These are phyloP conservation scores for Calliphora vomitoria DNA, from an alignment of 2,888 invertebrate genomes.

Conservation along the genomic window DNA sequence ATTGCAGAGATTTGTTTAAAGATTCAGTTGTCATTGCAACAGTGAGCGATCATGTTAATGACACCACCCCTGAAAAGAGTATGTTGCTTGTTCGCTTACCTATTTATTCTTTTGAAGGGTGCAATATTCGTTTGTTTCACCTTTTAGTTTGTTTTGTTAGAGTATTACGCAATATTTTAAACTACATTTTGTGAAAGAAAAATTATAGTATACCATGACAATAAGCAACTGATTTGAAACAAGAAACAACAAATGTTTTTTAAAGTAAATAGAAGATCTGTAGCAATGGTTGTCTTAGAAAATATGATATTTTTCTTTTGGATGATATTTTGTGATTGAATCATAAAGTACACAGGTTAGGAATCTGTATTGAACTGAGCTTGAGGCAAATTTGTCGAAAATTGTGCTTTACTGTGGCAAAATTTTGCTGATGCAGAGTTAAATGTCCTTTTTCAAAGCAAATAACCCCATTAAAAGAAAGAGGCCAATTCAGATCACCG, in stretches of 20 bases:
- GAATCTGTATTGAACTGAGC: no score
- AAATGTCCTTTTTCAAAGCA: no score
- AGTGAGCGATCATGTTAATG: conserved; percentile 64
- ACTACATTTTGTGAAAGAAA: background rate
- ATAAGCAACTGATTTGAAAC: background rate
- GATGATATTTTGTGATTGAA: no score
- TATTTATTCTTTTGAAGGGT: conserved; percentile 2
- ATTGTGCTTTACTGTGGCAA: no score
- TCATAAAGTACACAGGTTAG: no score
- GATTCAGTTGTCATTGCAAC: conserved; percentile 37
- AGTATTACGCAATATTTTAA: conserved; percentile 31
- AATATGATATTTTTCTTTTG: no score
- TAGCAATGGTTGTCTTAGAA: no score
- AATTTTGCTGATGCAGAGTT: no score
- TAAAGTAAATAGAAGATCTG: background rate
- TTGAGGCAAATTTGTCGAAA: no score
- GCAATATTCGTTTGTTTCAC: conserved; percentile 21
- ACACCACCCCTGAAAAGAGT: conserved; percentile 58
- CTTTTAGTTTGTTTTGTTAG: background rate
- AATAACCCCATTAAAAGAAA: no score
- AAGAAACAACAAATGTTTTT: background rate
- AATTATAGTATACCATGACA: conserved; percentile 37
- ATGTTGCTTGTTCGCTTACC: background rate
- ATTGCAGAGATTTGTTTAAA: conserved; percentile 27
- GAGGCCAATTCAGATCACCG: no score